Evolutionary conservation across 2,888 invertebrate genomes (phyloP), one percentile per base, ranked within the genome.

Genomic region (Melikaiella ostensackeni): DNA sequence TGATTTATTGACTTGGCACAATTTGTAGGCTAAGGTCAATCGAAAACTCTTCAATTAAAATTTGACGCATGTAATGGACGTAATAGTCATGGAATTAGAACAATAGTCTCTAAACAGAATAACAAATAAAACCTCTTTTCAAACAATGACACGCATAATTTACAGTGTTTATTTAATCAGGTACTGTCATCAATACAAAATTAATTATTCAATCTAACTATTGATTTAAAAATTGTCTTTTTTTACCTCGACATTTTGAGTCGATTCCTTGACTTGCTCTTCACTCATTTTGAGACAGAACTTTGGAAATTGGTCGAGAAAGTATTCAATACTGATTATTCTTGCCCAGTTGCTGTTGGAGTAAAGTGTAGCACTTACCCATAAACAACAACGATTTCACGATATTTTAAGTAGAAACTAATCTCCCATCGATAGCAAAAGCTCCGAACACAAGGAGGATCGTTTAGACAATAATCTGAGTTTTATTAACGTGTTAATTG

Each of bases 241-340:
- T 64, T 70, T 84, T 83, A 87, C 90, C 86, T 91, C 90, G 38
- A 80, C 83, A 27, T 86, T 84, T 81, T 88, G 87, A 55, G 84
- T 83, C 8, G 86, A 77, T 70, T 90, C 89, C 38, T 85, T 88
- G 75, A 80, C 84, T 82, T 87, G 87, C 81, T 90, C 87, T 82
- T 90, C 88, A 77, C 88, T 91, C 91, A 91, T 91, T 75, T 80
- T 89, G 9, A 50, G 19, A 50, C 19, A 9, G 6, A n/a, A 9
- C 11, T 33, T 27, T 8, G 2, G 6, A 70, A 70, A 50, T 30
- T 30, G 6, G 9, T 30, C 9, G 27, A 70, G 50, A 33, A 70
- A 30, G 46, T 70, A 30, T 50, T 50, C n/a, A 50, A 2, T 19
- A 70, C 57, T 46, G 11, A 50, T 11, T 24, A 66, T 27, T 66